Base-by-base conservation (phyloP, 2,797 vertebrate genomes). In the Echiichthys vipera region DNA sequence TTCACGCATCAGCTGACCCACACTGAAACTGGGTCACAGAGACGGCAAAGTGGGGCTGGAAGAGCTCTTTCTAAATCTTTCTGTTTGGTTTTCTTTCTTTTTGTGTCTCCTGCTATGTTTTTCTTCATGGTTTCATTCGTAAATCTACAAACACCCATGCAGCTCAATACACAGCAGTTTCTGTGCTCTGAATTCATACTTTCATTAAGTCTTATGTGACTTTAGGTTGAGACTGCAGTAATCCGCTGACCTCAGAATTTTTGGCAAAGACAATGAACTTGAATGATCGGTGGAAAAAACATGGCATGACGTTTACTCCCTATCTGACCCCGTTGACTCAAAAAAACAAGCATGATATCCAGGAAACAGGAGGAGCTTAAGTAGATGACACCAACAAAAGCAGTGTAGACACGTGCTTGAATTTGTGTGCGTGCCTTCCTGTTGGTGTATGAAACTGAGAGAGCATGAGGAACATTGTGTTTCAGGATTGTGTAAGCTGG, bases 21-120 rank as follows among this genome's bases (percentile, higher is more conserved):
- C 55, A 51, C 78, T 77, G 51, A 79, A 93, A 88, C 73, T 92
- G 83, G 92, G 92, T 90, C 93, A 93, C 72, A 51, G 71, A 63
- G 73, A 80, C 53, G 34, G 54, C 13, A 40, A 67, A 59, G 58
- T 17, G 57, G 62, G 51, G 65, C 76, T 37, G 30, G 62, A 51
- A 82, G 69, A 68, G 57, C 66, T 63, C 57, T 71, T 47, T 64
- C 17, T 14, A 42, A 36, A 65, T 70, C 20, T 24, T 56, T 62
- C 25, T 32, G 4, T 37, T 32, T 62, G 24, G 15, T 36, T 54
- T 64, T 40, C 2, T 58, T 55, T 61, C 5, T 20, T 42, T 54
- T 36, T 32, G 17, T 37, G 8, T 22, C 27, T 53, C 40, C 50
- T 59, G 22, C 50, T 36, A 10, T 5, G 36, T 32, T 55, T 67